Evolutionary conservation across 1,140 invertebrate species (phyloP), one percentile per base, ranked within the genome.

Genomic region (Aleiodes sp.): DNA sequence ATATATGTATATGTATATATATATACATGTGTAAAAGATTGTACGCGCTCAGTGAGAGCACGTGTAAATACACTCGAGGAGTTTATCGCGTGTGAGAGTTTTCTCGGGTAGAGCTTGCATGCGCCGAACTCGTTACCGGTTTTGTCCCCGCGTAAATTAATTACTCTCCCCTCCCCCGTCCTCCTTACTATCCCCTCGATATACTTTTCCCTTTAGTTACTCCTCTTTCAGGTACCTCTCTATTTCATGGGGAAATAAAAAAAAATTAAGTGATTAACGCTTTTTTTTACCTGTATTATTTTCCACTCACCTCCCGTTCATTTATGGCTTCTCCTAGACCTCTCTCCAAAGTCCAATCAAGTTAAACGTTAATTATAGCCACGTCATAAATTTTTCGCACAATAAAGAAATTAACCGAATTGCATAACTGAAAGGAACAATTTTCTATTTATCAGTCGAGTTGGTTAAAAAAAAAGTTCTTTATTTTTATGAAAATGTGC

Each of bases 141-240:
- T 79, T 81, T 79, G 78, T 80, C 79, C 76, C 72, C 71, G 31
- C 59, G 75, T 78, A 78, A 81, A 81, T 81, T 80, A 81, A 81
- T 81, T 81, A 81, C 70, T 60, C 65, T 68, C 65, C 61, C 52
- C 52, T 39, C 26, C 46, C 59, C 62, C n/a, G n/a, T n/a, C n/a
- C n/a, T n/a, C n/a, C n/a, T n/a, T n/a, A n/a, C n/a, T n/a, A n/a
- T n/a, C 31, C 64, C 43, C 64, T 29, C 64, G 61, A 66, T 26
- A 52, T 67, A 67, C 65, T 67, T 37, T 41, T 24, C 31, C 41
- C 65, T 41, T 35, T 24, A 63, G 31, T 63, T 63, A 59, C 12
- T 28, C 56, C 56, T 52, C 46, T 24, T 52, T 21, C 56, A 24
- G 29, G 24, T 14, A 59, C 28, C 28, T 59, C 28, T 59, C 56